Evolutionary conservation across 2,797 vertebrate genomes (phyloP), one percentile per base, ranked within the genome.

Genomic region (Kryptopterus vitreolus): DNA sequence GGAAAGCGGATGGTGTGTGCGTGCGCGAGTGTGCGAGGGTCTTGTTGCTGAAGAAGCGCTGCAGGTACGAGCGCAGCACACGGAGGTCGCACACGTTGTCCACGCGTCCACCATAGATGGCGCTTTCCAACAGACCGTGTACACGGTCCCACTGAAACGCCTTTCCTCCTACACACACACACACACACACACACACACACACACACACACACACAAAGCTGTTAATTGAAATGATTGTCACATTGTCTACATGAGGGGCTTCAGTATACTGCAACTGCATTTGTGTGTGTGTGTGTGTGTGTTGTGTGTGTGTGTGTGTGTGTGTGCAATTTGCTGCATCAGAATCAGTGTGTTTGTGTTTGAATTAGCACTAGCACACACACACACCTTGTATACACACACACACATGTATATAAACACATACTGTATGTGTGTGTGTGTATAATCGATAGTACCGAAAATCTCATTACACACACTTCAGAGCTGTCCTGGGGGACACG

Each of bases 71-170:
- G 5, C 96, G 96, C 83, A 99, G 93, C 88, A 99, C 94, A 78
- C 93, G 92, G 81, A 97, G 95, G 91, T 99, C 97, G 43, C 95
- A 98, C 66, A 90, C 92, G 87, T 98, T 98, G 89, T 99, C 98
- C 22, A 99, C 92, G 63, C 95, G 96, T 50, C 98, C 98, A 35
- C 98, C 98, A 73, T 99, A 99, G 91, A 99, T 95, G 78, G 97
- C 96, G 78, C 93, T 96, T 92, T 98, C 97, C 89, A 99, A 90
- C 68, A 99, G 94, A 46, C 97, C 97, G 43, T 95, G 96, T 70
- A 98, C 95, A 87, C 95, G 97, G 88, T 98, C 96, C 97, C 96
- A 99, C 66, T 98, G 96, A 86, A 98, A 91, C 59, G 86, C 79
- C 92, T 94, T 96, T 79, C 93, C 92, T 84, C 92, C 97, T 98